Evolutionary conservation across 2,113 vertebrate genomes (phyloP).

Genomic region (Plotosus lineatus): DNA sequence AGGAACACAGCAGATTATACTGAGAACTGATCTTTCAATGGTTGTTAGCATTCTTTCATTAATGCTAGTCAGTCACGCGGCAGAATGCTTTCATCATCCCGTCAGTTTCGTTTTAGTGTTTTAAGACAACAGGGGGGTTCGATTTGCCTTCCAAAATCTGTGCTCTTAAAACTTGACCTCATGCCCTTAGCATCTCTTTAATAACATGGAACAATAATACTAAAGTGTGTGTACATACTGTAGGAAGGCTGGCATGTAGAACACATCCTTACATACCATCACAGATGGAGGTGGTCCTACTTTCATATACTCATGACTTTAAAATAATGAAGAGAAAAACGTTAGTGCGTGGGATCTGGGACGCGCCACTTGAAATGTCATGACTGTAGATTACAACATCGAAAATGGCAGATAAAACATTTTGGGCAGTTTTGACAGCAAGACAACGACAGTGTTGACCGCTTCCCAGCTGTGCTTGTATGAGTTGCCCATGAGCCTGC

Average conservation of each 20-base stretch:
- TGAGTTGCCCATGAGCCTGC: neutral
- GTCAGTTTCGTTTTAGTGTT: neutral
- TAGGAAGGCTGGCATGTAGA: constrained; percentile 1
- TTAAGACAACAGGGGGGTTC: neutral
- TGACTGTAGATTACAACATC: neutral
- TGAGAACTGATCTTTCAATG: constrained; percentile 59
- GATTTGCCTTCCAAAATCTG: neutral
- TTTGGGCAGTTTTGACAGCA: constrained; percentile 17
- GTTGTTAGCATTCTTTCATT: constrained; percentile 51
- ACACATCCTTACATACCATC: constrained; percentile 4
- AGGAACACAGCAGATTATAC: constrained; percentile 42
- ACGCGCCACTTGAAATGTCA: neutral
- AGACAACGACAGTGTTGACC: constrained; percentile 23
- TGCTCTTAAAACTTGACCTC: neutral
- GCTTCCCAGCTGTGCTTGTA: neutral
- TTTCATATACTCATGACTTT: neutral
- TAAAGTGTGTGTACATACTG: constrained; percentile 37
- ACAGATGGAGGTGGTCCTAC: neutral
- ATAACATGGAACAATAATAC: constrained; percentile 35
- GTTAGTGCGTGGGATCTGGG: too few relatives aligned
- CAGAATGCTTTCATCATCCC: neutral
- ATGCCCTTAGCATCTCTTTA: neutral
- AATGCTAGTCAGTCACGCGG: neutral
- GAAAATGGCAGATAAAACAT: constrained; percentile 18
- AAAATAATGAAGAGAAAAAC: neutral